phyloP scores from a whole-genome alignment of 2,888 invertebrate genomes.

The Pollenia griseotomentosa region DNA sequence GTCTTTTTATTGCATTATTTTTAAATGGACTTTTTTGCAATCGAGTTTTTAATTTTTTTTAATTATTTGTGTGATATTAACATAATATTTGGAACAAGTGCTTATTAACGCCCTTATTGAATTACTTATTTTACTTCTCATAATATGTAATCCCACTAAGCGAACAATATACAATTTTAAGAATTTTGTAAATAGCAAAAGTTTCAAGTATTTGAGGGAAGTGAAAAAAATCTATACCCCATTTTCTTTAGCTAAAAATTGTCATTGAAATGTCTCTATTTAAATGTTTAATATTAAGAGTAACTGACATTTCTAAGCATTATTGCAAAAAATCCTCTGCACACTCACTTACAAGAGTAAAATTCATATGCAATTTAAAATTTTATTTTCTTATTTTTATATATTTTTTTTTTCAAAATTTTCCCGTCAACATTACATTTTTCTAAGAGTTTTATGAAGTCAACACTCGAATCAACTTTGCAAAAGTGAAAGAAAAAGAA shows the following conservation, averaged over 20 bases:
- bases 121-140: too few relatives aligned
- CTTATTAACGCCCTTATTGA: too few relatives aligned
- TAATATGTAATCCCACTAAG: not conserved
- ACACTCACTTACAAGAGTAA: conserved; percentile 3
- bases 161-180: not conserved
- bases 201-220: not conserved
- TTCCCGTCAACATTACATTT: conserved; percentile 42
- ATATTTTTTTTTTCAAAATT: conserved; percentile 37
- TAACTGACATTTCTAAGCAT: conserved; percentile 58
- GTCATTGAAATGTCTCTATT: conserved; percentile 66
- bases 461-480: conserved; percentile 60
- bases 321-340: conserved; percentile 23
- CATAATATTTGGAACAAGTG: too few relatives aligned
- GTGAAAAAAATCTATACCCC: not conserved
- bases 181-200: not conserved
- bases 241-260: conserved; percentile 23
- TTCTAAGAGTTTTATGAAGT: conserved; percentile 59
- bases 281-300: conserved; percentile 58
- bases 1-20: too few relatives aligned
- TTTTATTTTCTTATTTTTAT: conserved; percentile 39
- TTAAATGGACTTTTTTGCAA: too few relatives aligned
- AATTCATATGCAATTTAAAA: conserved; percentile 61
- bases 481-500: conserved; percentile 9
- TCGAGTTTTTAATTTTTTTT: too few relatives aligned
- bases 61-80: too few relatives aligned